Base-by-base conservation (phyloP, 2,888 invertebrate species). In the Meloe dianella region DNA sequence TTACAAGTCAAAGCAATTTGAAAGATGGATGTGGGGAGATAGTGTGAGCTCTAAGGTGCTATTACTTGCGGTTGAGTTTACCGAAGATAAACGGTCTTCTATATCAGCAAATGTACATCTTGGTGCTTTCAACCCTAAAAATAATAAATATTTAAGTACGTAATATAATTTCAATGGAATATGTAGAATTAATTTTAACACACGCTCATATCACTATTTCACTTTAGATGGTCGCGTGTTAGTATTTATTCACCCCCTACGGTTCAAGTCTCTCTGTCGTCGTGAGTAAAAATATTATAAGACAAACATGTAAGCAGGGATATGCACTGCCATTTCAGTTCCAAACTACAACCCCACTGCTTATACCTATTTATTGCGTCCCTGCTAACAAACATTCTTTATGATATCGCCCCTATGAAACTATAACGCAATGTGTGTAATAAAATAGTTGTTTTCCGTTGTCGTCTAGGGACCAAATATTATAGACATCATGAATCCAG, bases 21-120 rank as follows among this genome's bases (percentile, higher is more conserved):
- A 41, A 20, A 22, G 47, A 73, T 71, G 67, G 69, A 71, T 71
- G 66, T 66, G 60, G 66, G 61, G 63, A 67, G 67, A 65, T 69
- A 64, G 66, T 57, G 47, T 54, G 63, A 63, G 65, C 70, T 71
- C 72, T n/a, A 65, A 72, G 72, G 73, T 71, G 67, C 72, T 72
- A 69, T 72, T 72, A 70, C 68, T 72, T 66, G 72, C 65, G 73
- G 71, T 72, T 71, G 70, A 61, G 51, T 63, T 66, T 63, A 60
- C 68, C 63, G 57, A 67, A 70, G 70, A 70, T 68, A 70, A 70
- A 70, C 68, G 64, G 60, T 68, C 64, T 64, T 51, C 62, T 66
- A 68, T 64, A 68, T 68, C 68, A 66, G 61, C 41, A 66, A 65
- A 69, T 69, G 70, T 70, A 68, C 66, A 66, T 60, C 62, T 68